Evolutionary conservation across 1,140 invertebrate genomes (phyloP).

Genomic region (Cherax quadricarinatus): DNA sequence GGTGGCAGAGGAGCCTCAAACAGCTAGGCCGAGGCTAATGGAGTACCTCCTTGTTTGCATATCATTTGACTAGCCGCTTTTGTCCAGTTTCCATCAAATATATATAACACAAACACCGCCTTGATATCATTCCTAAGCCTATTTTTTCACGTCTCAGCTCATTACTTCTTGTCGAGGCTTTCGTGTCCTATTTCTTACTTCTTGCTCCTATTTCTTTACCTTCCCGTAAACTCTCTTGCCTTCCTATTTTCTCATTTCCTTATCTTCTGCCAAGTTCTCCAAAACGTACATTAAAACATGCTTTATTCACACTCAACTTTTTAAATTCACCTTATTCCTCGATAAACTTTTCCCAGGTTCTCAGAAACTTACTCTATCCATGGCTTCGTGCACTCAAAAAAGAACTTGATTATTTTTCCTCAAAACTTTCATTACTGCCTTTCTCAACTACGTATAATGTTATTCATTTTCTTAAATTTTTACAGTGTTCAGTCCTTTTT

Average conservation of each 20-base stretch:
- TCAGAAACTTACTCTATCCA: too few relatives aligned
- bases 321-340: too few relatives aligned
- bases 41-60: conserved; percentile 4
- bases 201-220: neutral
- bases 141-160: neutral
- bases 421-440: too few relatives aligned
- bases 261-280: neutral
- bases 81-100: conserved; percentile 19
- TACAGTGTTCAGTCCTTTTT: too few relatives aligned
- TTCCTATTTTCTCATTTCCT: neutral
- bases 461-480: too few relatives aligned
- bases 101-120: neutral
- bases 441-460: too few relatives aligned
- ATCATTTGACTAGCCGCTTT: conserved; percentile 25
- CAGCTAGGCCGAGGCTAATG: too few relatives aligned
- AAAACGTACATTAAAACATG: too few relatives aligned
- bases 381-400: neutral
- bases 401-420: neutral
- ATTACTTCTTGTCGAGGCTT: neutral
- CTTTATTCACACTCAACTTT: too few relatives aligned
- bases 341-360: too few relatives aligned
- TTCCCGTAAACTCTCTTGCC: neutral
- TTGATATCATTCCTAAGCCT: neutral
- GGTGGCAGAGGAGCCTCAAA: too few relatives aligned
- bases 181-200: neutral